Percentiles rank a stretch among this genome's conserved stretches.
Conservation (phyloP, 2,888 invertebrate species). For the Amphipoea lucens region DNA sequence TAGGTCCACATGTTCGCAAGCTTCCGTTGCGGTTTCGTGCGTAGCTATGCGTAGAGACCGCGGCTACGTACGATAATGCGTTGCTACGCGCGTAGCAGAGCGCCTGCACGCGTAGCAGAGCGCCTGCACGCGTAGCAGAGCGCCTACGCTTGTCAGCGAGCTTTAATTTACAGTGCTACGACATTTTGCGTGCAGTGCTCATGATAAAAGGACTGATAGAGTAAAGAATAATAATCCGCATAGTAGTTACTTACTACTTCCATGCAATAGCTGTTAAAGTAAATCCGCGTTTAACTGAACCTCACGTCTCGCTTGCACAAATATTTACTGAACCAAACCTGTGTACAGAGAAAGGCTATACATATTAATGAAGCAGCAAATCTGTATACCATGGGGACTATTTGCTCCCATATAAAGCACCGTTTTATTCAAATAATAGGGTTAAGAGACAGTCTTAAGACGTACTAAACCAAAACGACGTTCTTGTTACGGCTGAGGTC, state of each 20-base stretch:
- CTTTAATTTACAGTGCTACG: neutral
- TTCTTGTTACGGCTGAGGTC: conserved; percentile 7
- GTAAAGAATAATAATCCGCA: neutral
- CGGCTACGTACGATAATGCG: neutral
- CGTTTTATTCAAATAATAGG: conserved; percentile 50
- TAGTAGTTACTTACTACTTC: neutral
- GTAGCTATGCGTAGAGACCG: no score
- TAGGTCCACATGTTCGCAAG: neutral
- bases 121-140: neutral
- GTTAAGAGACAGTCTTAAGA: conserved; percentile 23
- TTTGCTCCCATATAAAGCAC: conserved; percentile 55
- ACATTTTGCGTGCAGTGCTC: neutral
- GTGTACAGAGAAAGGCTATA: conserved; percentile 40
- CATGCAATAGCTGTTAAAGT: neutral
- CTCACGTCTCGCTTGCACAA: conserved; percentile 6
- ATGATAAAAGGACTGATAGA: neutral
- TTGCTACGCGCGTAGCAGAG: conserved; percentile 22
- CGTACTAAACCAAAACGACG: conserved; percentile 20
- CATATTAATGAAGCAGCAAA: conserved; percentile 56
- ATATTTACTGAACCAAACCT: conserved; percentile 38
- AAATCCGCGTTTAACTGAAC: conserved; percentile 1
- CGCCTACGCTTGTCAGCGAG: neutral
- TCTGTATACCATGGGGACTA: conserved; percentile 49
- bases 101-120: neutral
- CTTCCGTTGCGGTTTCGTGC: neutral